Evolutionary conservation across 2,113 vertebrate genomes (phyloP).

Genomic region (Chloroceryle aenea): DNA sequence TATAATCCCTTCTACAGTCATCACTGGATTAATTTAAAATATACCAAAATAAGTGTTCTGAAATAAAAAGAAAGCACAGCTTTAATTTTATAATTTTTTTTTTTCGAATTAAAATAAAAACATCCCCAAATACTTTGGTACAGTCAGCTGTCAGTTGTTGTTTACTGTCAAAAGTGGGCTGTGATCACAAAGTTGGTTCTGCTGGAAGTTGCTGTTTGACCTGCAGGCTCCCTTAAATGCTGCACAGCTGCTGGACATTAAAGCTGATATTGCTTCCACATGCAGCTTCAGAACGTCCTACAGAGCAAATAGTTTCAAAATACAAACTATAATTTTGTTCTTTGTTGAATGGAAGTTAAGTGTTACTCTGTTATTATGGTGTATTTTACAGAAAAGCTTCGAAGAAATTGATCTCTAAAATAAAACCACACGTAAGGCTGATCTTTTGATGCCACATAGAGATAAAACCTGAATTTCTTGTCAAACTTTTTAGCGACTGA

Average conservation of each 20-base stretch:
- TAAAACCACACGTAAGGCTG: neutral
- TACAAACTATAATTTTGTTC: conserved; percentile 39
- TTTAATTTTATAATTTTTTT: neutral
- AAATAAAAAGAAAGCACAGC: neutral
- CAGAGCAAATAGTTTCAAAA: conserved; percentile 34
- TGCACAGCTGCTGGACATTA: conserved; percentile 67
- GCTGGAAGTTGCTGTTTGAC: conserved; percentile 50
- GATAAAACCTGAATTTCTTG: conserved; percentile 78
- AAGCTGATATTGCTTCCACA: conserved; percentile 65
- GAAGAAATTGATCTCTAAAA: conserved; percentile 11
- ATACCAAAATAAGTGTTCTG: neutral
- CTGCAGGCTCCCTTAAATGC: conserved; percentile 41
- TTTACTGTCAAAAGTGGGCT: conserved; percentile 25
- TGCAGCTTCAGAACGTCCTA: conserved; percentile 51
- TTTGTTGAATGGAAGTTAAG: conserved; percentile 39
- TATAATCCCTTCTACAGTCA: neutral
- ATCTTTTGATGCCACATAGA: conserved; percentile 72
- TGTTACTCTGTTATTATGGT: neutral
- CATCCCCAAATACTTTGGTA: neutral
- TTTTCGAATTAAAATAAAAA: neutral
- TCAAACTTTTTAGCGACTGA: conserved; percentile 82
- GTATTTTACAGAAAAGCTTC: conserved; percentile 37
- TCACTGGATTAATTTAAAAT: neutral
- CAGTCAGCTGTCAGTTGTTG: conserved; percentile 25
- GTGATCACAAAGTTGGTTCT: conserved; percentile 57